Percentiles rank a stretch among this genome's conserved stretches.
These are phyloP conservation scores for Zosterops japonicus DNA, from an alignment of 2,113 vertebrate species.

Conservation along the genomic window DNA sequence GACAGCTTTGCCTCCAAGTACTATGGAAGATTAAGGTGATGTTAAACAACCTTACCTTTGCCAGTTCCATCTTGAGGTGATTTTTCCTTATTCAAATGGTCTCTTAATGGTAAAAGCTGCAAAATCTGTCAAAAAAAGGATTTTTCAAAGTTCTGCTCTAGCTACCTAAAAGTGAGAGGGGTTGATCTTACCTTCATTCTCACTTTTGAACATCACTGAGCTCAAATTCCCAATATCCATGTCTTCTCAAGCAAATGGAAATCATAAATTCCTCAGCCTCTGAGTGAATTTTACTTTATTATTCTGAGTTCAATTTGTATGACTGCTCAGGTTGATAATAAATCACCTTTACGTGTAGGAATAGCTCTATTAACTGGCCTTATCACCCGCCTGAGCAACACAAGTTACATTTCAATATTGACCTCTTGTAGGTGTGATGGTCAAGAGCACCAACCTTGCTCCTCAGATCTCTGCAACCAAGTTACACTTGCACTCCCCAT, in stretches of 20 bases:
- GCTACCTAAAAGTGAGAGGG: neutral
- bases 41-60: slow-evolving; percentile 34
- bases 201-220: neutral
- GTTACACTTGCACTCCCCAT: neutral
- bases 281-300: neutral
- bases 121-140: neutral
- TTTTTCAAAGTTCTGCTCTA: neutral
- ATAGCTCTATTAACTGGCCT: neutral
- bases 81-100: neutral
- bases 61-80: neutral
- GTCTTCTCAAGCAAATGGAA: neutral
- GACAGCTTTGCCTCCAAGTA: slow-evolving; percentile 81
- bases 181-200: neutral
- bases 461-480: neutral
- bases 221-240: neutral
- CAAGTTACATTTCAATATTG: neutral
- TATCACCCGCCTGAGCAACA: neutral
- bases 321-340: neutral
- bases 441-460: neutral
- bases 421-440: neutral
- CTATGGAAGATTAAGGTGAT: slow-evolving; percentile 88
- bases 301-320: neutral
- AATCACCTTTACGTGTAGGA: neutral
- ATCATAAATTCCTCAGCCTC: neutral
- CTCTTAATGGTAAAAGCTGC: neutral